phyloP scores from a whole-genome alignment of 2,113 vertebrate species.

The Microcebus griseorufus region DNA sequence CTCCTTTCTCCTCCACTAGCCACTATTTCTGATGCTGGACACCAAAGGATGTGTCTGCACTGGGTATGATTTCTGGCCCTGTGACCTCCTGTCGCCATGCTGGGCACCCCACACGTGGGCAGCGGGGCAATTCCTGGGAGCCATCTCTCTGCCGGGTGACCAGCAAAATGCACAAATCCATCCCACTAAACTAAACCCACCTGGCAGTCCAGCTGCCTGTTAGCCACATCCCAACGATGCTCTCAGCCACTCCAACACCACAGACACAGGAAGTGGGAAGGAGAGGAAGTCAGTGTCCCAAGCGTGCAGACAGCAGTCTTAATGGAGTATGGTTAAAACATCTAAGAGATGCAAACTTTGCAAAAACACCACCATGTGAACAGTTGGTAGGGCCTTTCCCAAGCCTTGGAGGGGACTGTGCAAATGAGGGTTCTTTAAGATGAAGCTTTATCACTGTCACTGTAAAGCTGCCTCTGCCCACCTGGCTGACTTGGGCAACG shows the following conservation, averaged over 20 bases:
- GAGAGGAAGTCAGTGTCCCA: background rate
- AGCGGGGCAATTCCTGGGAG: background rate
- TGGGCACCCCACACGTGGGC: too few relatives aligned
- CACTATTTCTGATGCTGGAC: background rate
- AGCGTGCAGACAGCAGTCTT: rapidly evolving
- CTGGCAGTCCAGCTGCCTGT: background rate
- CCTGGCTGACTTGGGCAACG: background rate
- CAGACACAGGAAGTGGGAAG: background rate
- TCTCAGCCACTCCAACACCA: background rate
- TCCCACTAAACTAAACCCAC: rapidly evolving
- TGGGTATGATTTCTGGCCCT: background rate
- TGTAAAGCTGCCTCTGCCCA: background rate
- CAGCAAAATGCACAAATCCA: background rate
- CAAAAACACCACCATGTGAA: background rate
- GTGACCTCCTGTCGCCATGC: rapidly evolving
- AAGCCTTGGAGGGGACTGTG: background rate
- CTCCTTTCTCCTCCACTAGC: background rate
- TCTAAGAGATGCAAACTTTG: background rate
- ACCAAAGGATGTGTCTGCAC: background rate
- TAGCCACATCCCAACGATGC: too few relatives aligned
- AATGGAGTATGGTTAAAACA: background rate
- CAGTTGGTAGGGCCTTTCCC: rapidly evolving
- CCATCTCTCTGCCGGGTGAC: rapidly evolving
- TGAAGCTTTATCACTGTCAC: background rate
- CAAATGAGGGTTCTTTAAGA: background rate